Conservation (phyloP, 2,888 invertebrate genomes). For the Sinodicranocentrus sp. region DNA sequence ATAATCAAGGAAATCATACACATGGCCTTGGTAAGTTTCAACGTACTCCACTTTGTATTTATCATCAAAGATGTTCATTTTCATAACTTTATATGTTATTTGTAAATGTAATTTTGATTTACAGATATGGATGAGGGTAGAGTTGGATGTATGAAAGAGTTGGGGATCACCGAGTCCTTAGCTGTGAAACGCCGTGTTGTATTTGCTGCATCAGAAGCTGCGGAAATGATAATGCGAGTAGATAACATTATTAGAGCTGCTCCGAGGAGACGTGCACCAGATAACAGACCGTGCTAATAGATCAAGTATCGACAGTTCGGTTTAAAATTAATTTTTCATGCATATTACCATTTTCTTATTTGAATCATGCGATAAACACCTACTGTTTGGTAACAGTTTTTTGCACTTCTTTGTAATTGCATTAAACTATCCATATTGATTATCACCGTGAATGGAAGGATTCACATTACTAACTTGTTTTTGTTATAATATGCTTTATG, state of each 20-base stretch:
- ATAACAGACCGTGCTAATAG: slow-evolving; percentile 89
- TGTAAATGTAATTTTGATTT: slow-evolving; percentile 5
- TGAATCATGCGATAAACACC: no score
- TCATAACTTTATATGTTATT: neutral
- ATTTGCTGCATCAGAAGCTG: slow-evolving; percentile 96
- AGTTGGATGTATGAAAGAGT: slow-evolving; percentile 91
- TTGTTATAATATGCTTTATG: no score
- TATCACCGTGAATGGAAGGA: no score
- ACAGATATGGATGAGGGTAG: slow-evolving; percentile 93
- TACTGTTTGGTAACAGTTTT: no score
- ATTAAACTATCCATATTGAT: no score
- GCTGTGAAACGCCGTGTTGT: slow-evolving; percentile 98
- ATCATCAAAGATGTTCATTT: neutral
- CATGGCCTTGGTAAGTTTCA: slow-evolving; percentile 86
- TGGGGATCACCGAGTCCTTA: slow-evolving; percentile 98
- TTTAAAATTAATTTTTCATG: no score
- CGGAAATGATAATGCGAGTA: slow-evolving; percentile 99
- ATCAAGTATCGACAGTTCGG: no score
- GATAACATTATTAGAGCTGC: slow-evolving; percentile 97
- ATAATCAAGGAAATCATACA: slow-evolving; percentile 88
- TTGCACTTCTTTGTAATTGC: no score
- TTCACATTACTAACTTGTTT: no score
- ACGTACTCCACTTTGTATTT: neutral
- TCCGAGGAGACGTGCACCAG: slow-evolving; percentile 91
- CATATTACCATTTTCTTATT: no score